Percentiles rank a stretch among this genome's conserved stretches.
These are phyloP conservation scores for Pterostichus madidus DNA, from an alignment of 2,888 invertebrate species.

Conservation along the genomic window DNA sequence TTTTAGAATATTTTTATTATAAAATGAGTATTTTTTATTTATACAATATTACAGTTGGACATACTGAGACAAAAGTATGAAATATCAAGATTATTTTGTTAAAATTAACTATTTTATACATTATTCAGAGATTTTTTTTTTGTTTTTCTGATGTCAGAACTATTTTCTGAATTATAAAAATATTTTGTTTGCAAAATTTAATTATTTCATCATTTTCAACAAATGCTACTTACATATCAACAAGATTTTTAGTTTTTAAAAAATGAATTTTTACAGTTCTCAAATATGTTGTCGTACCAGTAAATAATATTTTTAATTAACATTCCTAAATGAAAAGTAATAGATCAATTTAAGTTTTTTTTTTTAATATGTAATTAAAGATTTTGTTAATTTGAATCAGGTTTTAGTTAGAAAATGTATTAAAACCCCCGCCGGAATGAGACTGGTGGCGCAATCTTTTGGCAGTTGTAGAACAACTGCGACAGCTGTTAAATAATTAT, in stretches of 20 bases:
- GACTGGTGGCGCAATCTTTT: conserved; percentile 14
- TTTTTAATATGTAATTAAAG: conserved; percentile 9
- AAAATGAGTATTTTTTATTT: background rate
- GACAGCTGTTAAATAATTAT: conserved; percentile 29
- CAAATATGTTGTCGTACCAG: conserved; percentile 25
- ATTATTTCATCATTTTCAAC: background rate
- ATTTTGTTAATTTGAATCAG: conserved; percentile 12
- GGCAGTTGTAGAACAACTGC: background rate
- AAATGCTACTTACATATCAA: background rate
- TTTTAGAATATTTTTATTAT: too few species aligned
- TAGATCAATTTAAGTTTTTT: conserved; percentile 12
- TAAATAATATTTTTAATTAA: conserved; percentile 40
- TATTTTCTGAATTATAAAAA: too few species aligned
- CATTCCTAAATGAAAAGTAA: conserved; percentile 39
- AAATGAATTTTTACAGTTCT: conserved; percentile 26
- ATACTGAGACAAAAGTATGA: too few species aligned
- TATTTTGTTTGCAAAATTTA: too few species aligned
- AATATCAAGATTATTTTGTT: too few species aligned
- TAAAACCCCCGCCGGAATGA: conserved; percentile 12
- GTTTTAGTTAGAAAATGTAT: conserved; percentile 6
- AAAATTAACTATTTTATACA: too few species aligned
- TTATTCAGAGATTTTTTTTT: too few species aligned
- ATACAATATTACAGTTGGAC: background rate
- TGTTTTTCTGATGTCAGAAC: too few species aligned
- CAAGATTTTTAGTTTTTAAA: background rate